Conservation (phyloP, 2,113 vertebrate genomes). For the Rallus limicola region DNA sequence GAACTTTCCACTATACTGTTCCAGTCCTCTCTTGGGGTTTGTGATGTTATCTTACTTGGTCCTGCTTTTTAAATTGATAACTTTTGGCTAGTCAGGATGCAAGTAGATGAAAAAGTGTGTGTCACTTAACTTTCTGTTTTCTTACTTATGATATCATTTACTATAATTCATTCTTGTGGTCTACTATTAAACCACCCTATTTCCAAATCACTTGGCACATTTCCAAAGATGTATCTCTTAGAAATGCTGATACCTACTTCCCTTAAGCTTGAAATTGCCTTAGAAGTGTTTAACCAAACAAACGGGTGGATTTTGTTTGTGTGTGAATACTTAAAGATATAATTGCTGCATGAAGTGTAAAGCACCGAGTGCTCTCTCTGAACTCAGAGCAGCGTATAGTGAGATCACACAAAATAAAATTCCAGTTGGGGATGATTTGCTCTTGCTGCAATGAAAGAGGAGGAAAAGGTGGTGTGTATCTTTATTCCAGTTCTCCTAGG, state of each 20-base stretch:
- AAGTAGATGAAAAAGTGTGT: background rate
- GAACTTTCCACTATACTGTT: background rate
- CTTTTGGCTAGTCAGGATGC: background rate
- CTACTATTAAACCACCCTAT: slow-evolving; percentile 1
- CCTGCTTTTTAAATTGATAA: background rate
- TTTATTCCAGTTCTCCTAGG: background rate
- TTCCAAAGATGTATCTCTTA: background rate
- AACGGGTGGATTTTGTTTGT: background rate
- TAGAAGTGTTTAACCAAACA: slow-evolving; percentile 1
- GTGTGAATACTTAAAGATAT: background rate
- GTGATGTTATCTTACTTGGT: background rate
- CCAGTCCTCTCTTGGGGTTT: background rate
- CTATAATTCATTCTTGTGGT: background rate
- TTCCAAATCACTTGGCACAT: background rate
- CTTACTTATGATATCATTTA: slow-evolving; percentile 1
- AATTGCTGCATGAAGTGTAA: background rate
- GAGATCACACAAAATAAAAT: background rate
- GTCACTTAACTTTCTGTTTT: background rate
- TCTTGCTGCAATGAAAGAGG: background rate
- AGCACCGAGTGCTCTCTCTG: background rate
- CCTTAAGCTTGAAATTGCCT: slow-evolving; percentile 15
- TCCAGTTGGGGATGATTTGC: background rate
- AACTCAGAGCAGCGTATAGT: background rate
- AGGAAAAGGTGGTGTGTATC: background rate
- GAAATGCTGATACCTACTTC: slow-evolving; percentile 8